Percentiles rank a stretch among this genome's conserved stretches.
Conservation (phyloP, 2,113 vertebrate species). For the Lutjanus erythropterus region DNA sequence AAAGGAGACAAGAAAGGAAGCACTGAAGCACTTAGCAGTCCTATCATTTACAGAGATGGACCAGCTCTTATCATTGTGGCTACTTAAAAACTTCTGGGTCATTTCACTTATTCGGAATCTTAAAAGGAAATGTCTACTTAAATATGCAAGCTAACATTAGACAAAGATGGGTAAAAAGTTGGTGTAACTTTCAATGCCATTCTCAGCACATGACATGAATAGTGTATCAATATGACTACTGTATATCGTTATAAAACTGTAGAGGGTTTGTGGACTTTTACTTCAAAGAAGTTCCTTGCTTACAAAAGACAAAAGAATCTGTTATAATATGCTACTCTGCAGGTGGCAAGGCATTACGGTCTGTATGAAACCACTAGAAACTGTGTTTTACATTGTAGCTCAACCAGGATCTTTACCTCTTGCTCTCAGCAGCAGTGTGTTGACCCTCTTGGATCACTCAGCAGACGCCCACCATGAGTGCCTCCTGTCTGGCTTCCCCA, state of each 20-base stretch:
- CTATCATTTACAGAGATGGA: no score
- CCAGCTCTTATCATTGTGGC: no score
- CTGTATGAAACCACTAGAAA: neutral
- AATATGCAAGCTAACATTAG: neutral
- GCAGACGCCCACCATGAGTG: conserved; percentile 41
- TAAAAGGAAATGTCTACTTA: neutral
- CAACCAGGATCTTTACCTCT: neutral
- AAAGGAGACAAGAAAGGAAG: no score
- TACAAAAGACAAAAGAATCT: neutral
- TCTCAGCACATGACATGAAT: neutral
- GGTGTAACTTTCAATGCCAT: neutral
- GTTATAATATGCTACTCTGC: neutral
- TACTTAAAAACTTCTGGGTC: no score
- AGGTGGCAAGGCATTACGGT: neutral
- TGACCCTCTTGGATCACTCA: conserved; percentile 13
- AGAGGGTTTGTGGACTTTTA: neutral
- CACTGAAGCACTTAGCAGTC: no score
- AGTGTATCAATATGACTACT: no score
- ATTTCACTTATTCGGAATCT: no score
- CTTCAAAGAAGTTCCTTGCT: neutral
- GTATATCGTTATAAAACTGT: no score
- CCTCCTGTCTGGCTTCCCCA: conserved; percentile 32
- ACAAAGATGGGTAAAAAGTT: neutral
- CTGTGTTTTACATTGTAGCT: neutral
- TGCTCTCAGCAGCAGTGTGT: conserved; percentile 20